Percentiles rank a stretch among this genome's conserved stretches.
Evolutionary conservation across 1,140 invertebrate species (phyloP).

Genomic region (Coelopa frigida): DNA sequence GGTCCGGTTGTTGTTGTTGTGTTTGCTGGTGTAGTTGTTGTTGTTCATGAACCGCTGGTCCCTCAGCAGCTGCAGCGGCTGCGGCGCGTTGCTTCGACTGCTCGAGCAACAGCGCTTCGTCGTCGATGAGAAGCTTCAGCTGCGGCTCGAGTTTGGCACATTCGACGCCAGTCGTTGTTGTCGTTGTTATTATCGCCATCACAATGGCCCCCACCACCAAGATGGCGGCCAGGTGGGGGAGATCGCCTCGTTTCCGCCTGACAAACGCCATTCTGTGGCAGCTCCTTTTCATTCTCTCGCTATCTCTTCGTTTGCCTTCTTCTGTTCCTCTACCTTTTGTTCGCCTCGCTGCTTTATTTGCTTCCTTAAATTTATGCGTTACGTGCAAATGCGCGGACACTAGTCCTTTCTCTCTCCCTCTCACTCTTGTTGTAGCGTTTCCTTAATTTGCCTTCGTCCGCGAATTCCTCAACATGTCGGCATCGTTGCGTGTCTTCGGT

Average conservation of each 20-base stretch:
- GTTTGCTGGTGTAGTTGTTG: not conserved
- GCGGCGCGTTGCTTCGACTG: conserved; percentile 8
- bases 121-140: conserved; percentile 11
- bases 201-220: too few relatives aligned
- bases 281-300: too few relatives aligned
- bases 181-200: too few relatives aligned
- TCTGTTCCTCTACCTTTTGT: too few relatives aligned
- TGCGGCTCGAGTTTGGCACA: conserved; percentile 12
- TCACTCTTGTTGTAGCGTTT: not conserved
- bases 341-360: too few relatives aligned
- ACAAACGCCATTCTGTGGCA: too few relatives aligned
- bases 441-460: not conserved
- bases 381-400: too few relatives aligned
- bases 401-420: not conserved
- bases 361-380: too few relatives aligned
- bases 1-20: conserved; percentile 1
- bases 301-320: too few relatives aligned
- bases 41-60: conserved; percentile 13
- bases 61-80: conserved; percentile 15
- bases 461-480: not conserved
- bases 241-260: too few relatives aligned
- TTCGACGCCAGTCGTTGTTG: too few relatives aligned
- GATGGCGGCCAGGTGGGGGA: too few relatives aligned
- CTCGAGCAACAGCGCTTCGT: conserved; percentile 10
- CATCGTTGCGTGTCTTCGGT: not conserved